These are phyloP conservation scores for Empis stercorea DNA, from an alignment of 2,888 invertebrate genomes.

Conservation along the genomic window DNA sequence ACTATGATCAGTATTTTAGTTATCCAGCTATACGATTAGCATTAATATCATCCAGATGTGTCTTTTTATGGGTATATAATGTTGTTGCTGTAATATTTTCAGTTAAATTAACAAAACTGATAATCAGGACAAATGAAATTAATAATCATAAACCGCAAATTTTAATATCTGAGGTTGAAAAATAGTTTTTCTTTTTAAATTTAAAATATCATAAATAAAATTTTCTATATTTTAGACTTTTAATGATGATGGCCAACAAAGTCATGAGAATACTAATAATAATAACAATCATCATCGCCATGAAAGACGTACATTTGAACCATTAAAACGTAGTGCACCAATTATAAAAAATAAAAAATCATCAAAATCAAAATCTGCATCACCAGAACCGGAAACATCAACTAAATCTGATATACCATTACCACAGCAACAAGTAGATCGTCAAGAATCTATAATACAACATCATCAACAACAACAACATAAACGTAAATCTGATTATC, in stretches of 20 bases:
- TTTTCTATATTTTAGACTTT: no score
- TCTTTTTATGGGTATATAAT: conserved; percentile 39
- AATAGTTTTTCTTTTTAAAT: no score
- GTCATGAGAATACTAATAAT: no score
- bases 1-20: conserved; percentile 23
- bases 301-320: not conserved
- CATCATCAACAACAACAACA: no score
- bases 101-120: not conserved
- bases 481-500: not conserved
- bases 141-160: no score
- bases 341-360: not conserved
- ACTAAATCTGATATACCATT: no score
- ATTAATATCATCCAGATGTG: conserved; percentile 37
- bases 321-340: not conserved
- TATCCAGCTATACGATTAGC: conserved; percentile 38
- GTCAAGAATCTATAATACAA: not conserved
- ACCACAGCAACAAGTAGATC: not conserved
- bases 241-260: no score
- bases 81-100: conserved; percentile 24
- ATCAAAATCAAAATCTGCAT: no score
- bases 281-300: not conserved
- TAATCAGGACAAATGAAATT: not conserved
- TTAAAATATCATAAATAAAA: no score
- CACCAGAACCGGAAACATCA: no score
- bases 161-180: no score